Conservation (phyloP, 2,113 vertebrate species). For the Casuarius casuarius region DNA sequence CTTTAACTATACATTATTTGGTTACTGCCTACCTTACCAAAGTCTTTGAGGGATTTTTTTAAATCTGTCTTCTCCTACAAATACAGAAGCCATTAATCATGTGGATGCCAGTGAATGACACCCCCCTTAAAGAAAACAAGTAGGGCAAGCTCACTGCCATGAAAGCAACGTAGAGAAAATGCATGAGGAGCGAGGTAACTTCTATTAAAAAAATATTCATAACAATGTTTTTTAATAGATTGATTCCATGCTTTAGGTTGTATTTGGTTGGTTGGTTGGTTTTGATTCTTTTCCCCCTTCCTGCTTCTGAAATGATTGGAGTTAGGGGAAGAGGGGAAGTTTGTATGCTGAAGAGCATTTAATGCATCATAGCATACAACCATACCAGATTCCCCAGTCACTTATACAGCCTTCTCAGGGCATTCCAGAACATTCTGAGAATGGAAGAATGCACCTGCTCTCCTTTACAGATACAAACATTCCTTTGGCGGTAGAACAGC, state of each 20-base stretch:
- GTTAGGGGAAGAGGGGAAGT: rapidly evolving
- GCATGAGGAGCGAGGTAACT: neutral
- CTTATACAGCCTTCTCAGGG: neutral
- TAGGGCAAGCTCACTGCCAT: neutral
- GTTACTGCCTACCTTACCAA: neutral
- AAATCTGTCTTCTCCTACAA: neutral
- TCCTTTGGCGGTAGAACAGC: neutral
- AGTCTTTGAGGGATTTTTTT: neutral
- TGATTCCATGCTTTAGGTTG: neutral
- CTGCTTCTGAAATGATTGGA: neutral
- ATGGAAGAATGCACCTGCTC: neutral
- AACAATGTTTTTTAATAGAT: neutral
- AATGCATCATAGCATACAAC: neutral
- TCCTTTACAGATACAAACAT: neutral
- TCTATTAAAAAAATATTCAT: neutral
- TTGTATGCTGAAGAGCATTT: neutral
- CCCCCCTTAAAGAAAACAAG: neutral
- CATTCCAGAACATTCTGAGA: neutral
- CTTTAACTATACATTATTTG: neutral
- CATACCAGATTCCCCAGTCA: rapidly evolving
- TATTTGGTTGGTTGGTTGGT: neutral
- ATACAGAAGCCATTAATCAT: neutral
- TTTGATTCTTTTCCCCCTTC: neutral
- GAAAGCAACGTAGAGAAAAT: neutral
- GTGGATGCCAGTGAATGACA: neutral